Evolutionary conservation across 2,797 vertebrate genomes (phyloP), one percentile per base, ranked within the genome.

Genomic region (Somateria mollissima): DNA sequence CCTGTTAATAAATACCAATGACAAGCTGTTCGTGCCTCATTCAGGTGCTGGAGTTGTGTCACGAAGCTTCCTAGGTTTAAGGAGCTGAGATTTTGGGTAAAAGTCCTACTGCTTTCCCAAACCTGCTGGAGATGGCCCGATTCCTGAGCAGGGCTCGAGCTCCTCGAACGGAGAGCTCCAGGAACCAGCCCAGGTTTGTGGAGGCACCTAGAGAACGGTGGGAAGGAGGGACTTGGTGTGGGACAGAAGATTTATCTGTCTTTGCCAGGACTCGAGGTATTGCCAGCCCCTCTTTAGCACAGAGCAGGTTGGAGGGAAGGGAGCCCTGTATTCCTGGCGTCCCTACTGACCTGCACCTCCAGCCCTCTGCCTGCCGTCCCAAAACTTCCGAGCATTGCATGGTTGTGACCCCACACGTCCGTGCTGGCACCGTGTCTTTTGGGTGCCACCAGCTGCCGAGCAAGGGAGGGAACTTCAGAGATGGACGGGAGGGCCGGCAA

Each of bases 391-490:
- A 58, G 49, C 39, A 41, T 41, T 36, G 13, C 45, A 53, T 76
- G 49, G 2, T 21, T 16, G 36, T 39, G 61, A 18, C 25, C 39
- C 11, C 54, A 0, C 11, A 5, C 10, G 7, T 25, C 41, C 39
- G 22, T 47, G 32, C 18, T 36, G 47, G 20, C n/a, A 13, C 27
- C 21, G 15, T 13, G 41, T 20, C 36, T 28, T 74, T 73, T 10
- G n/a, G 43, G 58, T 36, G 27, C 41, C 77, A 11, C 13, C 72
- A 45, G 9, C 51, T 92, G 56, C 58, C 49, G 37, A 47, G 30
- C 21, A 71, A 51, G 17, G 7, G 56, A 54, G 45, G 36, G 21
- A 74, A 19, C 45, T 39, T 66, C 12, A 54, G 62, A 37, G 47
- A 28, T 13, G 19, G 49, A 27, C 13, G 27, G 27, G 30, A 57